These are phyloP conservation scores for Rostratula benghalensis DNA, from an alignment of 2,113 vertebrate genomes.

Conservation along the genomic window DNA sequence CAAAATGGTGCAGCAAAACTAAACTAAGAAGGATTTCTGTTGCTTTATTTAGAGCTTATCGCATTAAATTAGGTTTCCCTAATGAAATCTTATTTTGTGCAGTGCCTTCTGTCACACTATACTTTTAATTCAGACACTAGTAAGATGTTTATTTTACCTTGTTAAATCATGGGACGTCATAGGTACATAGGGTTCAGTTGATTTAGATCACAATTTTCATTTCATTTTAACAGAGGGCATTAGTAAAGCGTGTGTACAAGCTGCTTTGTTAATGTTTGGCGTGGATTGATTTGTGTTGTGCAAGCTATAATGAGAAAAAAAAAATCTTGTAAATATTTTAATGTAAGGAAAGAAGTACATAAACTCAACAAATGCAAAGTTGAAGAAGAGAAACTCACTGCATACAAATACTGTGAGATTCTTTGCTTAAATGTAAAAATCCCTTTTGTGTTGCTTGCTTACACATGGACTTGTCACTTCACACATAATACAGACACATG, in stretches of 20 bases:
- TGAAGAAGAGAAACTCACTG: not conserved
- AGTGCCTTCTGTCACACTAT: not conserved
- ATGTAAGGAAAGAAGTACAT: not conserved
- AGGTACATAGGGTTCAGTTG: not conserved
- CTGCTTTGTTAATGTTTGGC: not conserved
- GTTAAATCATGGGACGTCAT: not conserved
- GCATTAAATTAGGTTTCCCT: not conserved
- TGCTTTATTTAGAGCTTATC: not conserved
- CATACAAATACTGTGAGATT: not conserved
- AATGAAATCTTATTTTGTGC: not conserved
- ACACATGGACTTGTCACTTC: fast-evolving
- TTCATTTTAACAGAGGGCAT: not conserved
- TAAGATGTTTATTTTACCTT: not conserved
- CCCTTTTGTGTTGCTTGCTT: not conserved
- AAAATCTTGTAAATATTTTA: not conserved
- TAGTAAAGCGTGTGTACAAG: not conserved
- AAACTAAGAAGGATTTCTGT: not conserved
- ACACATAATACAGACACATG: not conserved
- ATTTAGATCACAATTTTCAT: not conserved
- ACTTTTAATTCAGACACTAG: not conserved
- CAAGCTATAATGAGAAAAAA: not conserved
- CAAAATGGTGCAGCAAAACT: slow-evolving; percentile 34
- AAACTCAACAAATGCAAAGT: not conserved
- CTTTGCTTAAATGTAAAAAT: not conserved
- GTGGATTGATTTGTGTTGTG: not conserved